These are phyloP conservation scores for Schizopygopsis malacanthus DNA, from an alignment of 2,797 vertebrate species.

Conservation along the genomic window DNA sequence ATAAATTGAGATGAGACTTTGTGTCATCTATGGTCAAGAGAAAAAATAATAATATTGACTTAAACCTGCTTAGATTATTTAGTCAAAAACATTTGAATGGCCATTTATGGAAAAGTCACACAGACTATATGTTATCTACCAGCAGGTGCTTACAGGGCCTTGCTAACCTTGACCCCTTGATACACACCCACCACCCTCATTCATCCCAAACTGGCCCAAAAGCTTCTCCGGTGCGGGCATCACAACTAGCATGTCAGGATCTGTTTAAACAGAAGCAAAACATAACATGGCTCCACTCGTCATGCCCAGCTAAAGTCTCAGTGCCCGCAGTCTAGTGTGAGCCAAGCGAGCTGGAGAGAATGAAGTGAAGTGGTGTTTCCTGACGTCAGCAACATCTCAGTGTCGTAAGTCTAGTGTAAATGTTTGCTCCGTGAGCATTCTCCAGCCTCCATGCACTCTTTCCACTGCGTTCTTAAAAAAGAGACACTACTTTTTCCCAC, in stretches of 20 bases:
- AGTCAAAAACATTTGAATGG: not conserved
- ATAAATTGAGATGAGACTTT: not conserved
- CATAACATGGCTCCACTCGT: not conserved
- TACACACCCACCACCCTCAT: not conserved
- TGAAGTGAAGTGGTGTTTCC: slow-evolving; percentile 41
- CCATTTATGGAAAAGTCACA: not conserved
- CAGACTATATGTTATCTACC: not conserved
- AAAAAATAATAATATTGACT: not conserved
- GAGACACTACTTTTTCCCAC: slow-evolving; percentile 1
- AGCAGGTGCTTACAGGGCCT: not conserved
- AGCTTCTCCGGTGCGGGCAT: not conserved
- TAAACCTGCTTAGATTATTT: not conserved
- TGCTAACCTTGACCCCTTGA: not conserved
- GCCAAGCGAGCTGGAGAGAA: slow-evolving; percentile 40
- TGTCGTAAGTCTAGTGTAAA: slow-evolving; percentile 46
- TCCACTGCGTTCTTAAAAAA: slow-evolving; percentile 20
- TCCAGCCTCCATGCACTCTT: slow-evolving; percentile 43
- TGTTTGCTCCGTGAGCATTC: slow-evolving; percentile 57
- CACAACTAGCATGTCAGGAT: slow-evolving; percentile 1
- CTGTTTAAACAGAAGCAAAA: slow-evolving; percentile 31
- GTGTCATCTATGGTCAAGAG: not conserved
- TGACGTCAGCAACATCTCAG: slow-evolving; percentile 56
- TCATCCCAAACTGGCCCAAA: not conserved
- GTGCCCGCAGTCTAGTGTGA: not conserved
- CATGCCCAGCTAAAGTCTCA: slow-evolving; percentile 8